Conservation (phyloP, 1,140 invertebrate species). For the Danaus plexippus region DNA sequence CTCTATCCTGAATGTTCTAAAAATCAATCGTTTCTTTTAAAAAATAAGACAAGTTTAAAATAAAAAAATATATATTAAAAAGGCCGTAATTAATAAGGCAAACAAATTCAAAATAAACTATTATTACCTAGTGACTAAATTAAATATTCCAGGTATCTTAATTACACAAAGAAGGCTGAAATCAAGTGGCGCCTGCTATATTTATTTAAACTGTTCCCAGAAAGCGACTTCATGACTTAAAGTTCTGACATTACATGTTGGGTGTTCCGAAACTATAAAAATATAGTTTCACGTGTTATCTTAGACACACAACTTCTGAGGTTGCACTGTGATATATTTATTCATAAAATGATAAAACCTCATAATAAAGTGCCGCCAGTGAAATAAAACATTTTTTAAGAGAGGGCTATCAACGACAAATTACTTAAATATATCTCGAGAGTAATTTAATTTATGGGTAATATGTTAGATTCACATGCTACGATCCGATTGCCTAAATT, state of each 20-base stretch:
- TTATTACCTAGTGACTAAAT: no score
- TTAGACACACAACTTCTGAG: slow-evolving; percentile 47
- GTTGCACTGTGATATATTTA: slow-evolving; percentile 48
- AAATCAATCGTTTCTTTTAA: no score
- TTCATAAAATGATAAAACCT: slow-evolving; percentile 28
- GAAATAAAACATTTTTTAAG: slow-evolving; percentile 17
- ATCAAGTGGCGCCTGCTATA: no score
- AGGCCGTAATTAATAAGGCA: no score
- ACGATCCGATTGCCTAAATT: slow-evolving; percentile 57
- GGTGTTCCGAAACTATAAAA: slow-evolving; percentile 36
- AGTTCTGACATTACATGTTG: slow-evolving; percentile 20
- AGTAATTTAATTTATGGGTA: slow-evolving; percentile 55
- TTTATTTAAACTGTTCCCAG: no score
- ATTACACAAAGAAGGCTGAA: no score
- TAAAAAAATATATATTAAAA: no score
- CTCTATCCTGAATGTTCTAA: no score
- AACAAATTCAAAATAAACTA: no score
- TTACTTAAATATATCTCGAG: slow-evolving; percentile 18
- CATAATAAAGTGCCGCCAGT: slow-evolving; percentile 6
- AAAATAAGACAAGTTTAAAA: no score
- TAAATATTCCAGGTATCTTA: no score
- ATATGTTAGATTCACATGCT: slow-evolving; percentile 31
- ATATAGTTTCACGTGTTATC: slow-evolving; percentile 45
- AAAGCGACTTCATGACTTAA: no score
- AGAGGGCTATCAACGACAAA: slow-evolving; percentile 26